Conservation (phyloP, 2,888 invertebrate species). For the Drosophila eohydei region DNA sequence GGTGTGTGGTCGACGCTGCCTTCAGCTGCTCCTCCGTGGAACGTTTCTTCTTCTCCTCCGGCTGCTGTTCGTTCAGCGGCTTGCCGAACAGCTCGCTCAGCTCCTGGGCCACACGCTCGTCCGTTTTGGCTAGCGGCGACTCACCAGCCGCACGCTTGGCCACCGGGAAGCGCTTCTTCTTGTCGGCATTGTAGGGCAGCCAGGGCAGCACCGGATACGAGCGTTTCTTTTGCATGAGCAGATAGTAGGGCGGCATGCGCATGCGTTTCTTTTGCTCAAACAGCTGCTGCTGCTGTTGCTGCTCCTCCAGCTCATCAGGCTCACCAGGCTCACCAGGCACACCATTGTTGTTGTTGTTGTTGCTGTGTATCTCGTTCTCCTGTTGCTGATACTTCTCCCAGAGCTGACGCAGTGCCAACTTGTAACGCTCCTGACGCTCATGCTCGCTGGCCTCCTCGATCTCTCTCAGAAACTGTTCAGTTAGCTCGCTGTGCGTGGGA, state of each 20-base stretch:
- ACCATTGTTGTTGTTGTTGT: conserved; percentile 20
- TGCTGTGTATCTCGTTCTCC: conserved; percentile 74
- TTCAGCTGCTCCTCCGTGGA: conserved; percentile 77
- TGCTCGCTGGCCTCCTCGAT: conserved; percentile 83
- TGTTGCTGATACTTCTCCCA: conserved; percentile 84
- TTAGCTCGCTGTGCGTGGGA: conserved; percentile 71
- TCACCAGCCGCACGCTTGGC: conserved; percentile 87
- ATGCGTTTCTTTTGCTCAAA: conserved; percentile 83
- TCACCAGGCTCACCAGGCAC: conserved; percentile 36
- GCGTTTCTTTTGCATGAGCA: conserved; percentile 84
- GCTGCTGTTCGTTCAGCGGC: conserved; percentile 63
- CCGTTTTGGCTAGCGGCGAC: conserved; percentile 86
- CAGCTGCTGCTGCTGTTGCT: conserved; percentile 76
- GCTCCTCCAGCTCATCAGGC: conserved; percentile 72
- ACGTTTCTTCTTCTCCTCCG: conserved; percentile 86
- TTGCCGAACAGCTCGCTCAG: conserved; percentile 88
- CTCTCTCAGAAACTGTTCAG: conserved; percentile 84
- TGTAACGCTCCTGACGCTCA: conserved; percentile 83
- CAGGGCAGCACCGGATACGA: conserved; percentile 84
- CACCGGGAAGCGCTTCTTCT: conserved; percentile 88
- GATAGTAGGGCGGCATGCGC: conserved; percentile 81
- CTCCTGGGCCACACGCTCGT: conserved; percentile 89
- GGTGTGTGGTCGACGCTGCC: conserved; percentile 44
- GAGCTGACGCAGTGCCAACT: conserved; percentile 81
- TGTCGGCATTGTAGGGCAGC: conserved; percentile 83